phyloP scores from a whole-genome alignment of 1,140 invertebrate species.

The Cotesia typhae region DNA sequence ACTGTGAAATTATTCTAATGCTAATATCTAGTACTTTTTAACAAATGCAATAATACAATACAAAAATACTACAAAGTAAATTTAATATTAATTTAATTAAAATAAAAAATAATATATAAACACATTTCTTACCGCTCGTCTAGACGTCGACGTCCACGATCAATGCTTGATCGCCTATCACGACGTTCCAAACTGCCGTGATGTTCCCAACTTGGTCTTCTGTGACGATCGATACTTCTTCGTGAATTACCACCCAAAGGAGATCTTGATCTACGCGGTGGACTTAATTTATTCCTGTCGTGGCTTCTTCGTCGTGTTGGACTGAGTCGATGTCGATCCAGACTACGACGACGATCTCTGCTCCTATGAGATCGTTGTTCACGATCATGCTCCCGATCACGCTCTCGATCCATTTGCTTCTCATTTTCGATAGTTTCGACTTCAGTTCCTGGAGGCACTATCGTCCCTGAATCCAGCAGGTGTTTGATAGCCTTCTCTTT shows the following conservation, averaged over 20 bases:
- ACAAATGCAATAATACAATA: not conserved
- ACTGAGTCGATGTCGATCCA: conserved; percentile 48
- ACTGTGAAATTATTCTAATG: conserved; percentile 49
- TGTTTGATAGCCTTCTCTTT: conserved; percentile 64
- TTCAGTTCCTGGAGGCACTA: conserved; percentile 63
- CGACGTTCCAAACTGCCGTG: conserved; percentile 44
- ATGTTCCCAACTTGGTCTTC: conserved; percentile 50
- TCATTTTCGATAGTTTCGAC: conserved; percentile 58
- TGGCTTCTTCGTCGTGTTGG: conserved; percentile 48
- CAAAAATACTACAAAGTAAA: not conserved
- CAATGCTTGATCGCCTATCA: conserved; percentile 50
- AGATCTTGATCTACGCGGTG: conserved; percentile 48
- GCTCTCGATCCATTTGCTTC: conserved; percentile 47
- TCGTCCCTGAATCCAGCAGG: conserved; percentile 61
- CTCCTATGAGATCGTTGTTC: conserved; percentile 37
- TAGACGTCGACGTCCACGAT: conserved; percentile 51
- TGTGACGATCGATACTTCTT: conserved; percentile 44
- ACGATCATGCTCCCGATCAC: conserved; percentile 18
- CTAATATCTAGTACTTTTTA: conserved; percentile 27
- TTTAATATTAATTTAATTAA: conserved; percentile 2
- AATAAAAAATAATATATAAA: conserved; percentile 24
- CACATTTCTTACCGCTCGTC: conserved; percentile 57
- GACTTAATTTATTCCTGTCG: conserved; percentile 49
- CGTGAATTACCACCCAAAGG: conserved; percentile 46
- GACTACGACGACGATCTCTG: conserved; percentile 47